Base-by-base conservation (phyloP, 1,140 invertebrate genomes). In the Sinonovacula constricta region DNA sequence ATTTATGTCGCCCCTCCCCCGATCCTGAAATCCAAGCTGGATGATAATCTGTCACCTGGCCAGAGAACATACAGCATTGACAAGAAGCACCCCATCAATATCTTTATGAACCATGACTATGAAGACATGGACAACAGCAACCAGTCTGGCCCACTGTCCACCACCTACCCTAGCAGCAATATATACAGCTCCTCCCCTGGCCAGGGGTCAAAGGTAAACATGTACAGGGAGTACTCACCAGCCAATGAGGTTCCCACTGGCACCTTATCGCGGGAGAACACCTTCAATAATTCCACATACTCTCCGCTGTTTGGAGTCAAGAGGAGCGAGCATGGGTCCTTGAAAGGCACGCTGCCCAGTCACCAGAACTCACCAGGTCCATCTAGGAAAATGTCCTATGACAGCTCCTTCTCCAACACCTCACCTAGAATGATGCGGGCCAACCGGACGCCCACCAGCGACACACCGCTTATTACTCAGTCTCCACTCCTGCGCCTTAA, bases 1-100 rank as follows among this genome's bases (percentile, higher is more conserved):
- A 74, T 85, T 12, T 87, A 87, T 70, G 86, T 82, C 24, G 80
- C 81, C 12, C 78, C 86, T 4, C 84, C 86, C 14, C 79, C 81
- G 53, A 77, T 82, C 12, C 77, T 77, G 28, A 76, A 81, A 45
- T 79, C 74, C 3, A 80, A 80, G 30, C 81, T 79, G 0, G 65
- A 76, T 45, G 65, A 80, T 24, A 70, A 51, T 36, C 62, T 59
- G 4, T 70, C 75, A 39, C 51, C 49, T 12, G 62, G 67, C 51
- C 57, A 79, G 70, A 80, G 79, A 74, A 79, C 70, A 71, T 79
- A 81, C 84, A 74, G 57, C 68, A 62, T 68, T 68, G 57, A 81
- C 68, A 59, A 34, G 22, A 78, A 78, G 24, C 56, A 56, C 39
- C 83, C 31, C 33, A 85, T 72, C 45, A 83, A 83, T 56, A 81